A percentile compares a stretch with the other conserved stretches of the same genome.
Conservation (phyloP, 2,113 vertebrate genomes). For the Thalassarche chlororhynchos region DNA sequence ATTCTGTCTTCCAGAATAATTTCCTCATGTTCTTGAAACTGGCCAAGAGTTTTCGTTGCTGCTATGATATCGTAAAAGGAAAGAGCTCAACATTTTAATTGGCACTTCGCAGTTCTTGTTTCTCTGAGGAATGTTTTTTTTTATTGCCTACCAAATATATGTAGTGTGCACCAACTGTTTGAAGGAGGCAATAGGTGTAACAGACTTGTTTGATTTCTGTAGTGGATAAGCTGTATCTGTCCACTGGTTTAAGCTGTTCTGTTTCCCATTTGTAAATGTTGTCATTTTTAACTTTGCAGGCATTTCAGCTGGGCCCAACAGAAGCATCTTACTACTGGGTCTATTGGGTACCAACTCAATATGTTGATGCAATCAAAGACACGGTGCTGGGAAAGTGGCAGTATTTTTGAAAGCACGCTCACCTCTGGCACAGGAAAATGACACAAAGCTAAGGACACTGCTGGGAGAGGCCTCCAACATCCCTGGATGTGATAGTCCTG, state of each 20-base stretch:
- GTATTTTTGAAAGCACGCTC: conserved; percentile 99
- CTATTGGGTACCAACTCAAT: conserved; percentile 98
- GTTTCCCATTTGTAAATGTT: conserved; percentile 35
- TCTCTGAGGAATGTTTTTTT: neutral
- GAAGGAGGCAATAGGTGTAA: neutral
- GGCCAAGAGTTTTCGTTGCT: neutral
- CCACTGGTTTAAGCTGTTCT: neutral
- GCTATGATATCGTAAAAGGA: neutral
- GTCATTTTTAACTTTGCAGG: conserved; percentile 80
- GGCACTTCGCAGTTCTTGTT: neutral
- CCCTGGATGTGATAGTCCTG: conserved; percentile 78
- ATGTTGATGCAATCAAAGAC: conserved; percentile 99
- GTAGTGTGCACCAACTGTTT: neutral
- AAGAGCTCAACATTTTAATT: neutral
- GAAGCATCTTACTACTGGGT: conserved; percentile 99
- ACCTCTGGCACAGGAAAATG: conserved; percentile 92
- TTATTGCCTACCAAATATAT: neutral
- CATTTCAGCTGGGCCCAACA: conserved; percentile 98
- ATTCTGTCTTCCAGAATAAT: neutral
- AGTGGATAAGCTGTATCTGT: neutral
- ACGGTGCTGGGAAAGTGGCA: conserved; percentile 99
- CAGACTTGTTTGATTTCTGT: neutral
- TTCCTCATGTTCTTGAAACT: neutral
- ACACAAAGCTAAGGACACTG: conserved; percentile 82
- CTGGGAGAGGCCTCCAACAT: conserved; percentile 82